Conservation (phyloP, 2,888 invertebrate genomes). For the Eristalis intricaria region DNA sequence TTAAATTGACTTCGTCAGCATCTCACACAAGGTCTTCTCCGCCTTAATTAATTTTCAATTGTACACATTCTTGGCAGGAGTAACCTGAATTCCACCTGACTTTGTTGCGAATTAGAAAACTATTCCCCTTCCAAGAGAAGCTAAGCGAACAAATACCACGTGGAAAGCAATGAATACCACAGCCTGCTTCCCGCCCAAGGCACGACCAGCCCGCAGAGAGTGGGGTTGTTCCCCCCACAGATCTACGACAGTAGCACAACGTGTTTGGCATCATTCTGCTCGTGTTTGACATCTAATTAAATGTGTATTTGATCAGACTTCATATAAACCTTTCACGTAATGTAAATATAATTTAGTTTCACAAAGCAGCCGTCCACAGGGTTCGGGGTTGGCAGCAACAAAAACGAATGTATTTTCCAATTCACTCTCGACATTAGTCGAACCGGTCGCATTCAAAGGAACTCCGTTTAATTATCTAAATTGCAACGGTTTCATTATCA, state of each 20-base stretch:
- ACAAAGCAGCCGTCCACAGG: not conserved
- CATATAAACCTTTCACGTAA: not conserved
- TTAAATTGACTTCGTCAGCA: not conserved
- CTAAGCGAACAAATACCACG: not conserved
- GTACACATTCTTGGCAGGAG: not conserved
- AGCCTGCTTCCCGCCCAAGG: not conserved
- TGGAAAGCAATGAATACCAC: not conserved
- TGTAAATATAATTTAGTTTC: not conserved
- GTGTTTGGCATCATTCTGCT: not conserved
- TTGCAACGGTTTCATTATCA: conserved; percentile 40
- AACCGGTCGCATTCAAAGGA: not conserved
- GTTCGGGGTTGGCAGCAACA: not conserved
- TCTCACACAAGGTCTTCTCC: not conserved
- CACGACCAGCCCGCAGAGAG: not conserved
- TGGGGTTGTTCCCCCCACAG: not conserved
- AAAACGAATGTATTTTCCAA: not conserved
- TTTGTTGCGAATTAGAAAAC: not conserved
- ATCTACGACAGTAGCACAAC: not conserved
- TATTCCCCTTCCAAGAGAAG: not conserved
- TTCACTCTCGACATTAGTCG: not conserved
- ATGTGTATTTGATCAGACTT: not conserved
- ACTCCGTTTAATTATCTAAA: conserved; percentile 36
- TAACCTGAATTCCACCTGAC: not conserved
- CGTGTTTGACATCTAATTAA: not conserved
- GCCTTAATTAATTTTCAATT: not conserved